Evolutionary conservation across 2,888 invertebrate genomes (phyloP).

Genomic region (Leptopterna dolabrata): DNA sequence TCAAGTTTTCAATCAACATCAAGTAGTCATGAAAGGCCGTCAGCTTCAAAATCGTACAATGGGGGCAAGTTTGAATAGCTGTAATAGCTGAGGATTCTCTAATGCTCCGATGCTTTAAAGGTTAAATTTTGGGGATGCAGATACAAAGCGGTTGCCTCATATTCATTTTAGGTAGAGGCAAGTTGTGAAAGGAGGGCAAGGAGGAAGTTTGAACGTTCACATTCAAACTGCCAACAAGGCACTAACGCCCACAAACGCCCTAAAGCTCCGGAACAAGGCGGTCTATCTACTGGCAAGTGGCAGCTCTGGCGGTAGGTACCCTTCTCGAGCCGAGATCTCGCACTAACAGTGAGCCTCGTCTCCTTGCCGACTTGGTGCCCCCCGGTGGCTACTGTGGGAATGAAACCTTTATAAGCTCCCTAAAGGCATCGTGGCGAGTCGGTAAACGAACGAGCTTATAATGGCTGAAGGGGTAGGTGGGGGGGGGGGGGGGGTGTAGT

Average conservation of each 20-base stretch:
- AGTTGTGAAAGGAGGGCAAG: background rate
- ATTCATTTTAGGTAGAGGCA: background rate
- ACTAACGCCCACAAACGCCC: background rate
- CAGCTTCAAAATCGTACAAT: too few relatives aligned
- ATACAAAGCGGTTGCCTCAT: background rate
- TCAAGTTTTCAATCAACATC: too few relatives aligned
- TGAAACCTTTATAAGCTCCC: slow-evolving; percentile 3
- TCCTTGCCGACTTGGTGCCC: background rate
- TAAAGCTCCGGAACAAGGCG: background rate
- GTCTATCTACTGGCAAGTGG: background rate
- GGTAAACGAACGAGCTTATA: background rate
- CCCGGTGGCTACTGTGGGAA: background rate
- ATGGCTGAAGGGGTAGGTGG: background rate
- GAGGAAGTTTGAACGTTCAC: background rate
- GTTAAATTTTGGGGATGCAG: background rate
- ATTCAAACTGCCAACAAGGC: background rate
- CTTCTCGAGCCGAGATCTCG: background rate
- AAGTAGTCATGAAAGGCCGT: too few relatives aligned
- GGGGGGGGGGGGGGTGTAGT: too few relatives aligned
- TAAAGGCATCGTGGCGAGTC: background rate
- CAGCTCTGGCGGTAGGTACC: background rate
- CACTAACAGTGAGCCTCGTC: background rate
- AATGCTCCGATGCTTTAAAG: background rate
- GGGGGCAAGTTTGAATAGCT: too few relatives aligned
- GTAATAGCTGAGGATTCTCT: too few relatives aligned